phyloP scores from a whole-genome alignment of 1,140 invertebrate genomes.

The Pseudobourletiella spinata region DNA sequence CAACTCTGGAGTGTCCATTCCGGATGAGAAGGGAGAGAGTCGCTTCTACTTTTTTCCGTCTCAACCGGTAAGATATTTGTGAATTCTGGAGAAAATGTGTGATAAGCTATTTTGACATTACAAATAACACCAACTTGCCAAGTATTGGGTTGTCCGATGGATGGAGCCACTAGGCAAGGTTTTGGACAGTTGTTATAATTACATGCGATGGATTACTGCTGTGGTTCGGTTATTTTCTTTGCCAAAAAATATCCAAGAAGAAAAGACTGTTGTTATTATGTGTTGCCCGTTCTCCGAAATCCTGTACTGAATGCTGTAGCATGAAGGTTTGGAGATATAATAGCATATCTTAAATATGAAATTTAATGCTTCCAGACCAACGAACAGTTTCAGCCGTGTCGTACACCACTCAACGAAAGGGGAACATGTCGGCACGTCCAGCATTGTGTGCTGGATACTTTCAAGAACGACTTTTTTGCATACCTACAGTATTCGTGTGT shows the following conservation, averaged over 20 bases:
- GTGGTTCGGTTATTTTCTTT: too few relatives aligned
- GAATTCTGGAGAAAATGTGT: neutral
- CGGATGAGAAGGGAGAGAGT: neutral
- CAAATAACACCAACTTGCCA: too few relatives aligned
- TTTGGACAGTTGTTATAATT: too few relatives aligned
- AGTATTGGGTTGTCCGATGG: too few relatives aligned
- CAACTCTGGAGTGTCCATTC: neutral
- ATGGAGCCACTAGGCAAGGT: too few relatives aligned
- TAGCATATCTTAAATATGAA: neutral
- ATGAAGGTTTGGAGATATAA: too few relatives aligned
- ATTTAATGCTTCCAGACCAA: conserved; percentile 24
- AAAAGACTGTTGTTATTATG: too few relatives aligned
- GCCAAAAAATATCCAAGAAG: too few relatives aligned
- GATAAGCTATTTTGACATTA: neutral
- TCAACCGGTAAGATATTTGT: neutral
- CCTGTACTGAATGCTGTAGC: too few relatives aligned
- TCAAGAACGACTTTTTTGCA: conserved; percentile 48
- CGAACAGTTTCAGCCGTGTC: conserved; percentile 41
- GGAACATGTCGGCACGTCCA: conserved; percentile 56
- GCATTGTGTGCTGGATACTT: conserved; percentile 53
- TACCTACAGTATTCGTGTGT: conserved; percentile 57
- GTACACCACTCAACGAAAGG: conserved; percentile 49
- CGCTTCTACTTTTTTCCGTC: conserved; percentile 3
- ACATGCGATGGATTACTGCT: too few relatives aligned
- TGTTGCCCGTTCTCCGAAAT: neutral